Percentiles rank a stretch among this genome's conserved stretches.
These are phyloP conservation scores for Malthinus seriepunctatus DNA, from an alignment of 2,888 invertebrate species.

Conservation along the genomic window DNA sequence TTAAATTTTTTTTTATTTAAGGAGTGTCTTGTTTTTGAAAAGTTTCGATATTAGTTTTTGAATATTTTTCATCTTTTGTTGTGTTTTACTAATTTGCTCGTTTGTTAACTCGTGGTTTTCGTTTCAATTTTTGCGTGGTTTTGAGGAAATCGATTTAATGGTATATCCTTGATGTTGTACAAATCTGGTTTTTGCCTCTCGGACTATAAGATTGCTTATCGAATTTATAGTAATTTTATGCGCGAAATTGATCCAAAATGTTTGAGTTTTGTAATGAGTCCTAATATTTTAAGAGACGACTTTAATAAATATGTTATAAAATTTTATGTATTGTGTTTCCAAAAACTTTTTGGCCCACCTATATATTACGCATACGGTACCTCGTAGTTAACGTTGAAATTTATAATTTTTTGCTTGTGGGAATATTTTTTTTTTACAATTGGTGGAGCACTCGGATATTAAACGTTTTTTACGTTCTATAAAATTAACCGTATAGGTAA, in stretches of 20 bases:
- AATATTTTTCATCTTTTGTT: background rate
- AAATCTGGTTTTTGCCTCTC: slow-evolving; percentile 4
- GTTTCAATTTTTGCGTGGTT: background rate
- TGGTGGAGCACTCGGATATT: too few relatives aligned
- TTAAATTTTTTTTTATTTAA: slow-evolving; percentile 28
- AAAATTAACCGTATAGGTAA: slow-evolving; percentile 22
- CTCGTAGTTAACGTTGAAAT: slow-evolving; percentile 19
- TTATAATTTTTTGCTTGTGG: slow-evolving; percentile 15
- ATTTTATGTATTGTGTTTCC: slow-evolving; percentile 14
- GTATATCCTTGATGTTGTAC: slow-evolving; percentile 3
- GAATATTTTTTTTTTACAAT: background rate
- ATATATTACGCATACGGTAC: slow-evolving; percentile 17
- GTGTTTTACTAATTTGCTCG: background rate
- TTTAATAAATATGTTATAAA: slow-evolving; percentile 10
- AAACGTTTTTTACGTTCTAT: slow-evolving; percentile 15
- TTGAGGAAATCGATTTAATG: slow-evolving; percentile 15
- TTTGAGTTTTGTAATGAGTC: slow-evolving; percentile 3
- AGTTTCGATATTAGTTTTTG: background rate
- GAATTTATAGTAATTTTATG: slow-evolving; percentile 23
- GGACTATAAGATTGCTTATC: slow-evolving; percentile 20
- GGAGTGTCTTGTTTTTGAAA: slow-evolving; percentile 17
- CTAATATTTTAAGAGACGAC: slow-evolving; percentile 5
- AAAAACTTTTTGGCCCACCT: slow-evolving; percentile 5
- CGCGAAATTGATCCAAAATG: slow-evolving; percentile 13
- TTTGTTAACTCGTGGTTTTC: background rate